Evolutionary conservation across 2,113 vertebrate species (phyloP).

Genomic region (Gymnobelideus leadbeateri): DNA sequence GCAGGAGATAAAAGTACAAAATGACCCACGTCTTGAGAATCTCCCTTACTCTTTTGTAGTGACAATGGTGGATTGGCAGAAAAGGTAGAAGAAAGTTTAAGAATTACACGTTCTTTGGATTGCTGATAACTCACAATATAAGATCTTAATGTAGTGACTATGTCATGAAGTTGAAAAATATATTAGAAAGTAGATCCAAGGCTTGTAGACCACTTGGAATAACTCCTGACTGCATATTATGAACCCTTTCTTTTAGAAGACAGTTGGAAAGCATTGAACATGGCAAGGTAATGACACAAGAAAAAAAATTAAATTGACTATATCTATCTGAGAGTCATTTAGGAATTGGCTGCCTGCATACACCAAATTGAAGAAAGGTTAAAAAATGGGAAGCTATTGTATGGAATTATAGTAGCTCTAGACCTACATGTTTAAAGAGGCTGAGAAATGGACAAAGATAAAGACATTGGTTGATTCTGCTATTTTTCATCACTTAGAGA

Average conservation of each 20-base stretch:
- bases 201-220: not conserved
- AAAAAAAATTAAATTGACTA: not conserved
- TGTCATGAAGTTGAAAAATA: not conserved
- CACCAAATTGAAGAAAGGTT: not conserved
- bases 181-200: not conserved
- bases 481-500: not conserved
- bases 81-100: not conserved
- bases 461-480: not conserved
- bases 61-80: not conserved
- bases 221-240: not conserved
- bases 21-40: not conserved
- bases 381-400: not conserved
- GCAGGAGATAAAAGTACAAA: not conserved
- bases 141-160: not conserved
- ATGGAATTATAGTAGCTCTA: not conserved
- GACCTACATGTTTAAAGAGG: not conserved
- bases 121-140: not conserved
- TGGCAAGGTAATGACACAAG: not conserved
- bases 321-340: not conserved
- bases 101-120: not conserved
- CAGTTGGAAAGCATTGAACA: not conserved
- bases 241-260: not conserved
- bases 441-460: not conserved
- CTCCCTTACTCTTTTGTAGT: not conserved
- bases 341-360: not conserved